Evolutionary conservation across 2,888 invertebrate genomes (phyloP).

Genomic region (Acheta domesticus): DNA sequence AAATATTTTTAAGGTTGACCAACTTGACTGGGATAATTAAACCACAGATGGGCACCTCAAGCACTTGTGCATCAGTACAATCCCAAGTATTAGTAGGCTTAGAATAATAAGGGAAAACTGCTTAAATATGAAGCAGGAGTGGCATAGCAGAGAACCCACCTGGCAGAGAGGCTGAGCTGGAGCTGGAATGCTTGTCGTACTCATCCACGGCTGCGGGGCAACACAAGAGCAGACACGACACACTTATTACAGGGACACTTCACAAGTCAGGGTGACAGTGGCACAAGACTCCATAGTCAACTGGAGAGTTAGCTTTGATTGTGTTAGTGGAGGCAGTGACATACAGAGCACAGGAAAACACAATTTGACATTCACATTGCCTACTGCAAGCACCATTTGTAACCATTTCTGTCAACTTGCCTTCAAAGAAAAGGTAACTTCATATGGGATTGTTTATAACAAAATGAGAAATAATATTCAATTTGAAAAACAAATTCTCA

Average conservation of each 20-base stretch:
- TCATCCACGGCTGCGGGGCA: constrained; percentile 50
- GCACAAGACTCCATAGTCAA: constrained; percentile 8
- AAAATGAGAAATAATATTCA: no score
- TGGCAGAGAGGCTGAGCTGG: constrained; percentile 65
- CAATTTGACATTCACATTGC: constrained; percentile 2
- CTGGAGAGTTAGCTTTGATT: constrained; percentile 1
- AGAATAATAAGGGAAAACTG: no score
- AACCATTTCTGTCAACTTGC: background rate
- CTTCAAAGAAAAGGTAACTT: no score
- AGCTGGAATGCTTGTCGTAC: constrained; percentile 67
- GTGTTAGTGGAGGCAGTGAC: constrained; percentile 18
- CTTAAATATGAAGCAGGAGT: no score
- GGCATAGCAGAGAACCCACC: constrained; percentile 52
- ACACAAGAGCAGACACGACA: constrained; percentile 18
- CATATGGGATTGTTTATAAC: no score
- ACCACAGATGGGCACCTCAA: no score
- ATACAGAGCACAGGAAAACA: background rate
- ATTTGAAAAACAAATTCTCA: no score
- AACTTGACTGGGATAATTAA: no score
- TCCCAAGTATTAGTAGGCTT: no score
- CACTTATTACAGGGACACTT: constrained; percentile 18
- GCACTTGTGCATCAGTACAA: no score
- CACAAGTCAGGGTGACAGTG: constrained; percentile 18
- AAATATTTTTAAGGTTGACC: no score
- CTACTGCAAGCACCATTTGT: constrained; percentile 3